Conservation (phyloP, 1,140 invertebrate species). For the Bombus superbus region DNA sequence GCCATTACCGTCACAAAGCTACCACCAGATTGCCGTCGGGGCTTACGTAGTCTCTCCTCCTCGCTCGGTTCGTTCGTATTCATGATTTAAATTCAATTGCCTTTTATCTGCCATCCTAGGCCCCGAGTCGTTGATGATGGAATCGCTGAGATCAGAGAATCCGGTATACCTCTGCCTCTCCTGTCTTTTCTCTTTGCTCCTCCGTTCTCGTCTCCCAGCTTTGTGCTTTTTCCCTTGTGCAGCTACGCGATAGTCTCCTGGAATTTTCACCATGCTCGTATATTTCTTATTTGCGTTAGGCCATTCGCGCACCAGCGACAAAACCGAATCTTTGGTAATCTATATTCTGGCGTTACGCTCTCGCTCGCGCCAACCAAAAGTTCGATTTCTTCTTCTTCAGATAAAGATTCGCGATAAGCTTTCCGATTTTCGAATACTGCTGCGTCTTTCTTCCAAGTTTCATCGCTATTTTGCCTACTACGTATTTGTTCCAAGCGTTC, state of each 20-base stretch:
- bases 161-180: slow-evolving; percentile 56
- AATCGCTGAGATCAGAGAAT: slow-evolving; percentile 76
- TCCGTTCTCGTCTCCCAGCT: background rate
- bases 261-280: background rate
- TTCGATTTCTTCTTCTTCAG: too few species aligned
- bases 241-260: background rate
- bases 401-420: background rate
- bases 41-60: slow-evolving; percentile 69
- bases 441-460: background rate
- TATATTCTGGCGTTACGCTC: too few species aligned
- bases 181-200: background rate
- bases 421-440: background rate
- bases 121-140: slow-evolving; percentile 76
- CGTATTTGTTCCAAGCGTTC: background rate
- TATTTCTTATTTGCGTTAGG: too few species aligned
- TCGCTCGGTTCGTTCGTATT: slow-evolving; percentile 80
- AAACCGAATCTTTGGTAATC: too few species aligned
- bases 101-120: slow-evolving; percentile 81
- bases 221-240: background rate
- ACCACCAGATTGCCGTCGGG: slow-evolving; percentile 81
- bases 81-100: slow-evolving; percentile 83
- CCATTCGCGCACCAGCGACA: too few species aligned
- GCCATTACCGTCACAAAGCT: slow-evolving; percentile 82
- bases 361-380: too few species aligned
- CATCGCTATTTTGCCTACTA: background rate